These are phyloP conservation scores for Tetranychus cinnabarinus DNA, from an alignment of 1,140 invertebrate genomes.

Conservation along the genomic window DNA sequence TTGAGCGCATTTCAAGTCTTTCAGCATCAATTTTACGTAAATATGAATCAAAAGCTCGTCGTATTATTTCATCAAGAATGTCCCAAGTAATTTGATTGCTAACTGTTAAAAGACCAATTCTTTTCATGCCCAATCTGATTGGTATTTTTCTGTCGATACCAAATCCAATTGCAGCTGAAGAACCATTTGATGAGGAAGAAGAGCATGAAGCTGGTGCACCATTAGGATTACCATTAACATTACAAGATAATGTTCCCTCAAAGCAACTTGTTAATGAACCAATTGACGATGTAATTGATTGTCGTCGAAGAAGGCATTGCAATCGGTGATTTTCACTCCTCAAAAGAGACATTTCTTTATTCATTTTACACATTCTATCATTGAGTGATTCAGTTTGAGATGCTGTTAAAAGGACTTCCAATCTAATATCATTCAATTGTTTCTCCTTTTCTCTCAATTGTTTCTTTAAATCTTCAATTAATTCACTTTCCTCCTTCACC, in stretches of 20 bases:
- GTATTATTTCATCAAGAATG: neutral
- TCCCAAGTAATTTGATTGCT: neutral
- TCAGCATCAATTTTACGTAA: neutral
- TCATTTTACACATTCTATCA: conserved; percentile 87
- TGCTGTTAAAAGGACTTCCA: conserved; percentile 83
- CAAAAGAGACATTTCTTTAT: conserved; percentile 46
- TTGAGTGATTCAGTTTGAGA: conserved; percentile 87
- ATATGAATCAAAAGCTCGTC: neutral
- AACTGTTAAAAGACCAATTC: neutral
- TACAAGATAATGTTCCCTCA: neutral
- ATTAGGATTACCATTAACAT: too few relatives aligned
- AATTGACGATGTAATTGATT: neutral
- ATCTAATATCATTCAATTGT: conserved; percentile 75
- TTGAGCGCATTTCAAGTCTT: neutral
- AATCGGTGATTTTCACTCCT: conserved; percentile 89
- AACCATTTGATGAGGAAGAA: too few relatives aligned
- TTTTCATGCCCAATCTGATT: neutral
- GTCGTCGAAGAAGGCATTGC: conserved; percentile 29
- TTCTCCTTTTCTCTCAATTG: conserved; percentile 85
- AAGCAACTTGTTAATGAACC: neutral
- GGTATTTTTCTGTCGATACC: neutral
- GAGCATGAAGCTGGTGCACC: too few relatives aligned
- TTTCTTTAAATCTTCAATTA: conserved; percentile 63
- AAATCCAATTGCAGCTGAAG: neutral
- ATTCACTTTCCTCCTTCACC: neutral